Base-by-base conservation (phyloP, 2,797 vertebrate genomes). In the Poeciliopsis gracilis region DNA sequence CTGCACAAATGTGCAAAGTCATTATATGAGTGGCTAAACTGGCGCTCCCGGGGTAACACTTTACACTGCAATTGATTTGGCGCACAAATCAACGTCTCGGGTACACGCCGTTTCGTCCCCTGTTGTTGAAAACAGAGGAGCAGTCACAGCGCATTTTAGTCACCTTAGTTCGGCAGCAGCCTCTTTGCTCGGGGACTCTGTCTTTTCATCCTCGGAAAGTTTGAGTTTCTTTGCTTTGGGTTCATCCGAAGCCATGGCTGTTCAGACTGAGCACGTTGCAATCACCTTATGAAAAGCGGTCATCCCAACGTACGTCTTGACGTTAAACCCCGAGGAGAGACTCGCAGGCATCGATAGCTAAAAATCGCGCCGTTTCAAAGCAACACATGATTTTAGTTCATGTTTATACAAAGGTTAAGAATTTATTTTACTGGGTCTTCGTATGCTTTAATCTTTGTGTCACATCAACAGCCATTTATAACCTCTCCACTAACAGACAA, bases 141-240 rank as follows among this genome's bases (percentile, higher is more conserved):
- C 11, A 43, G 0, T 72, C 83, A 74, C n/a, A 43, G 46, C 73
- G 15, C 73, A 20, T 76, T 73, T 76, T 11, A 41, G 77, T 94
- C 90, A 96, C 95, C 94, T 94, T 71, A 95, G 79, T 75, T 85
- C 63, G 7, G 18, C 75, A 9, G 83, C 71, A 59, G 81, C 69
- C 75, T 88, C 77, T 92, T 94, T 88, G 78, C 85, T 73, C 59
- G 92, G 76, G 78, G 80, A 75, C 73, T 89, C 83, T 18, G 72
- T 77, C 75, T 84, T 79, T 74, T 90, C 74, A 76, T 89, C 84
- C 70, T 84, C 77, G 2, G 90, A 88, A 7, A 95, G 88, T 90
- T 91, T 96, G 2, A 55, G 80, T 91, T 93, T 96, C 90, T 96
- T 96, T 23, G 95, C 93, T 90, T 86, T 92, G 0, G 95, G 95